A percentile compares a stretch with the other conserved stretches of the same genome.
phyloP scores from a whole-genome alignment of 2,888 invertebrate species.

The Lithophane ornitopus region DNA sequence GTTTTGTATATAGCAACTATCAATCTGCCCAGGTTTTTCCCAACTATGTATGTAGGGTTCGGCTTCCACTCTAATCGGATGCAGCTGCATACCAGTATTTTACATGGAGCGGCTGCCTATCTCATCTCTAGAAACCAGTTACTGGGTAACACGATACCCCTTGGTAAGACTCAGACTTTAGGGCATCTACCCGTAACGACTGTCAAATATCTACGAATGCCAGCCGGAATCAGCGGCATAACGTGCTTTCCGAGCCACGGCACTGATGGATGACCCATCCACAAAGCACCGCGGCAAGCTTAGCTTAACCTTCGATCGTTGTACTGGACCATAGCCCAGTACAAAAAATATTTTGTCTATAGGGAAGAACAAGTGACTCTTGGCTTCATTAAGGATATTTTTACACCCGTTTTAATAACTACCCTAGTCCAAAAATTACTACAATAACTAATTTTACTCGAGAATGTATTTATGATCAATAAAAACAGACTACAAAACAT shows the following conservation, averaged over 20 bases:
- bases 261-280: not conserved
- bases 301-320: not conserved
- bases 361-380: not conserved
- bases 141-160: too few species aligned
- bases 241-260: not conserved
- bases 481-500: slow-evolving; percentile 4
- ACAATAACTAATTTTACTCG: not conserved
- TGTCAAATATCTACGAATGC: not conserved
- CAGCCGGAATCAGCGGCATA: too few species aligned
- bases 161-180: not conserved
- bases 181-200: not conserved
- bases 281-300: not conserved
- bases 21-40: too few species aligned
- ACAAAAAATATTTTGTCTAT: too few species aligned
- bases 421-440: not conserved
- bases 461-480: not conserved
- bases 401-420: not conserved
- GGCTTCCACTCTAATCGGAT: not conserved
- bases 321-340: too few species aligned
- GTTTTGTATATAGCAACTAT: slow-evolving; percentile 10
- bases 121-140: too few species aligned
- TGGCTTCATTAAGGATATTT: not conserved
- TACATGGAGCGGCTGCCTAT: too few species aligned
- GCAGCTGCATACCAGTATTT: not conserved
- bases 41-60: not conserved